These are phyloP conservation scores for Toxotes chatareus DNA, from an alignment of 2,113 vertebrate species.

Conservation along the genomic window DNA sequence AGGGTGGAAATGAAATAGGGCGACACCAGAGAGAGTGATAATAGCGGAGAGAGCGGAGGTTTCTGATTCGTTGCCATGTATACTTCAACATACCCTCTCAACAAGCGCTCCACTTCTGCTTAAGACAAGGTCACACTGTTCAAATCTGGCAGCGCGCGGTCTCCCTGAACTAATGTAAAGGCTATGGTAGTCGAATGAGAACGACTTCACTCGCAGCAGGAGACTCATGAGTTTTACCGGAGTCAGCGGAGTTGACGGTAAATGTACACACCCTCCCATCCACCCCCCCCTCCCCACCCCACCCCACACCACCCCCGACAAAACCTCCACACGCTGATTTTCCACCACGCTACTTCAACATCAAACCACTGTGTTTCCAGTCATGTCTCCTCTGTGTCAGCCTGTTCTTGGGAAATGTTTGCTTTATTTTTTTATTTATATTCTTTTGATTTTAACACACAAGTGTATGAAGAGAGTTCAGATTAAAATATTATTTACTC, in stretches of 20 bases:
- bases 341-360: neutral
- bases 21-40: slow-evolving; percentile 76
- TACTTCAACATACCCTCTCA: slow-evolving; percentile 44
- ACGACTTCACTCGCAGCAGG: neutral
- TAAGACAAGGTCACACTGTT: slow-evolving; percentile 49
- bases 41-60: slow-evolving; percentile 75
- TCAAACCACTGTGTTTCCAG: slow-evolving; percentile 39
- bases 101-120: slow-evolving; percentile 51
- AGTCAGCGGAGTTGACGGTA: slow-evolving; percentile 7
- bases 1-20: slow-evolving; percentile 83
- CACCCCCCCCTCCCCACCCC: neutral
- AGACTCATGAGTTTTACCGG: neutral
- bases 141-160: neutral
- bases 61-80: slow-evolving; percentile 72
- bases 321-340: slow-evolving; percentile 23
- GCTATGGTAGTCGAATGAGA: neutral
- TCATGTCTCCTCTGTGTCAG: neutral
- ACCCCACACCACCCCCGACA: neutral
- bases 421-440: neutral
- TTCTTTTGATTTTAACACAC: neutral
- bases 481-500: no score
- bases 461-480: no score
- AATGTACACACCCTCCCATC: slow-evolving; percentile 2
- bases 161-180: slow-evolving; percentile 26
- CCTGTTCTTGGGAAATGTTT: neutral